These are phyloP conservation scores for Aspiorhynchus laticeps DNA, from an alignment of 2,113 vertebrate species.

Conservation along the genomic window DNA sequence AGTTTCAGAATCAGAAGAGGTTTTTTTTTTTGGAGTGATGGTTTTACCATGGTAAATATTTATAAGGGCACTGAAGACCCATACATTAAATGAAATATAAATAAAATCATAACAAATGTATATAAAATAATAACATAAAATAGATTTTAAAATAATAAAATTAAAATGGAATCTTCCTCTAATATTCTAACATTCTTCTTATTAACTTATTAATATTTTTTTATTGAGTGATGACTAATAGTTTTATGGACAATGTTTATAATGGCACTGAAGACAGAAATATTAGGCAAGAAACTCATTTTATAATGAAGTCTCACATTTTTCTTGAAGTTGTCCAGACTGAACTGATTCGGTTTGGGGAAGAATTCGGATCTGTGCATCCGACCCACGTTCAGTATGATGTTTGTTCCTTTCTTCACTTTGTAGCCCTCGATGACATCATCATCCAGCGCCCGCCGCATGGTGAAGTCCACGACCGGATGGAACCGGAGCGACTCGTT, in stretches of 20 bases:
- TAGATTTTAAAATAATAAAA: no score
- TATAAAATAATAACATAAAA: neutral
- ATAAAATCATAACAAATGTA: neutral
- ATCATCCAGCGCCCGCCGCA: slow-evolving; percentile 86
- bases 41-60: no score
- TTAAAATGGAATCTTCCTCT: neutral
- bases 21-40: no score
- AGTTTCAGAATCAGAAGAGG: no score
- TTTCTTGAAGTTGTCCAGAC: slow-evolving; percentile 88
- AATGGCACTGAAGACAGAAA: neutral
- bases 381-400: slow-evolving; percentile 89
- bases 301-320: slow-evolving; percentile 74
- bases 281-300: neutral
- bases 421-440: slow-evolving; percentile 91
- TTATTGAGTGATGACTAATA: neutral
- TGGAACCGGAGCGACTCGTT: slow-evolving; percentile 90
- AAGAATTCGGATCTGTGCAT: slow-evolving; percentile 92
- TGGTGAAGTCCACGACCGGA: slow-evolving; percentile 89
- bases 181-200: neutral
- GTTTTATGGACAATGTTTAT: neutral
- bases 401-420: slow-evolving; percentile 91
- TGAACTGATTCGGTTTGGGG: slow-evolving; percentile 87
- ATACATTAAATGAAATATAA: no score
- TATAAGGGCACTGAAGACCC: no score
- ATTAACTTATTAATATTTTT: neutral